Percentiles rank a stretch among this genome's conserved stretches.
Conservation (phyloP, 2,113 vertebrate genomes). For the Lampris incognitus region DNA sequence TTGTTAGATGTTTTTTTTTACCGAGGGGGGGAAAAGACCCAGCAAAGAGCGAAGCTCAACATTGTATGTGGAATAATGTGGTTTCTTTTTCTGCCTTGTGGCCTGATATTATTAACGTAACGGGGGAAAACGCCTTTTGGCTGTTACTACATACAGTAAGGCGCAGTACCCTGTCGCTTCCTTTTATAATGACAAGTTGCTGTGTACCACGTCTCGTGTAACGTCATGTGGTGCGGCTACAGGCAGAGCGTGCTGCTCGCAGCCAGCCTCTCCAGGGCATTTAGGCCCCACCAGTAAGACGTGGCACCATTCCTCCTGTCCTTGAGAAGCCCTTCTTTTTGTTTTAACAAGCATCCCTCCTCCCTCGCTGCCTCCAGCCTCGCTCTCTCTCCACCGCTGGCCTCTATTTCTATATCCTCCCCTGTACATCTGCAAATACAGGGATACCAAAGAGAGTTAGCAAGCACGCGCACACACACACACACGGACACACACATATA, state of each 20-base stretch:
- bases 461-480: not conserved
- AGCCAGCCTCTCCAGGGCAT: slow-evolving; percentile 46
- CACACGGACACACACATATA: too few relatives aligned
- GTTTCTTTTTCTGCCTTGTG: slow-evolving; percentile 64
- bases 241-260: slow-evolving; percentile 15
- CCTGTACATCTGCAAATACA: not conserved
- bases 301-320: slow-evolving; percentile 50
- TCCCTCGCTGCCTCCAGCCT: slow-evolving; percentile 14
- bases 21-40: slow-evolving; percentile 30
- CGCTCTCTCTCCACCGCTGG: not conserved
- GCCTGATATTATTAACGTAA: slow-evolving; percentile 42
- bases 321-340: slow-evolving; percentile 63
- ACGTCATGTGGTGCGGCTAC: slow-evolving; percentile 9
- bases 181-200: slow-evolving; percentile 11
- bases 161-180: not conserved
- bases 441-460: not conserved
- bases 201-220: not conserved
- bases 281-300: slow-evolving; percentile 46
- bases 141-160: slow-evolving; percentile 38
- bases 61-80: slow-evolving; percentile 49
- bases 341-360: slow-evolving; percentile 2
- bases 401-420: slow-evolving; percentile 17
- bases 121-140: slow-evolving; percentile 33
- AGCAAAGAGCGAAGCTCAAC: slow-evolving; percentile 28
- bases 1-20: slow-evolving; percentile 22